Evolutionary conservation across 2,888 invertebrate genomes (phyloP), one percentile per base, ranked within the genome.

Genomic region (Dynastes maya): DNA sequence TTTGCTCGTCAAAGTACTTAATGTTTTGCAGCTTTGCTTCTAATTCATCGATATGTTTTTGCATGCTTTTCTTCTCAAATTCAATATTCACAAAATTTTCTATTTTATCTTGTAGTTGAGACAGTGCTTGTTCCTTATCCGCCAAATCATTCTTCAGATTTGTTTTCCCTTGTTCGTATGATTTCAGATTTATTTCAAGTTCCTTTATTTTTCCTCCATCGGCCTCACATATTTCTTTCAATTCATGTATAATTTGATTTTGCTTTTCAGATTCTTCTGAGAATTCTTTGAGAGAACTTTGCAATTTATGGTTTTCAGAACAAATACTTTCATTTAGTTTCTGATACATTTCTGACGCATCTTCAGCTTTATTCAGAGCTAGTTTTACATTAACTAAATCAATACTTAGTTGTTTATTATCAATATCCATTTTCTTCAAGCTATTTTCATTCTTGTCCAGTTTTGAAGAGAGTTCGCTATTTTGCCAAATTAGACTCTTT

Each of bases 401-500:
- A 45, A 78, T 22, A 3, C 77, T 32, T 32, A 78, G 61, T 37
- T 78, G 70, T 63, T 78, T 78, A 22, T 71, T 78, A 9, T 78
- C 71, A n/a, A 78, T 78, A 29, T 78, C 77, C 55, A 71, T 70
- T 37, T 71, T 78, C 22, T 78, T 71, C 63, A 78, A 51, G 61
- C 40, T 16, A 13, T 40, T 64, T 78, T 63, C 63, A 22, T 72
- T 63, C 8, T 51, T 71, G 11, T 78, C 77, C 32, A 78, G 2
- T 22, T 71, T 71, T 22, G 45, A 63, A 22, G 37, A 2, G 8
- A 78, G 64, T 51, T 78, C 61, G 8, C 58, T 53, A 64, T 78
- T 78, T 63, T 78, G 64, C 0, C 16, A 49, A 40, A 55, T 76
- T 67, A 76, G 67, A 53, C 27, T 65, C 5, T 76, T 8, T n/a